These are phyloP conservation scores for Holacanthella duospinosa DNA, from an alignment of 2,888 invertebrate species.

Conservation along the genomic window DNA sequence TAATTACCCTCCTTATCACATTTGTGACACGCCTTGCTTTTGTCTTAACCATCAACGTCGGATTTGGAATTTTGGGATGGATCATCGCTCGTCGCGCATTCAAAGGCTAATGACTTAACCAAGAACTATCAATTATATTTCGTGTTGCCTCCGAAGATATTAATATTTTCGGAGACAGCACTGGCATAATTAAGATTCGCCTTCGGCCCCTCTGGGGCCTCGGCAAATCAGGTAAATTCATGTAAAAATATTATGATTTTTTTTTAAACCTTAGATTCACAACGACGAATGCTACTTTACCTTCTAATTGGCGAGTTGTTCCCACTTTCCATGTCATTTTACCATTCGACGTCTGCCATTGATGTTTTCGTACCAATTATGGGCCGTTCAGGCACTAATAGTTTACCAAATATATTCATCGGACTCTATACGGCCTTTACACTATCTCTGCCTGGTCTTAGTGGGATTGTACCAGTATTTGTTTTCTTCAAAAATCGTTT, in stretches of 20 bases:
- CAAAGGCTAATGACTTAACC: no score
- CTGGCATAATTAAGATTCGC: no score
- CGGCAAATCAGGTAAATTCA: neutral
- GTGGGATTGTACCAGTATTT: conserved; percentile 29
- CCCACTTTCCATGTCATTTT: conserved; percentile 26
- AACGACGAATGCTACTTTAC: conserved; percentile 18
- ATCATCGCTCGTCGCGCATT: conserved; percentile 20
- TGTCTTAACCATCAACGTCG: conserved; percentile 24
- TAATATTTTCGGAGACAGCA: no score
- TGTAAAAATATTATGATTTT: neutral
- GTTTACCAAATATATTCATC: conserved; percentile 32
- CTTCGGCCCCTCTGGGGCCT: no score
- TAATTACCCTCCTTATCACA: conserved; percentile 25
- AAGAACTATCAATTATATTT: no score
- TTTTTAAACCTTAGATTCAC: conserved; percentile 18
- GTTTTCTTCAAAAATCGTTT: conserved; percentile 30
- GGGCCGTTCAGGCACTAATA: conserved; percentile 31
- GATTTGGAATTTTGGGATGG: conserved; percentile 30
- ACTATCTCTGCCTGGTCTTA: conserved; percentile 21
- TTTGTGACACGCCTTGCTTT: conserved; percentile 30
- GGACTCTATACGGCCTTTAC: conserved; percentile 24
- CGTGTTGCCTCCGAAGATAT: no score
- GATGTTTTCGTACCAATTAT: conserved; percentile 35
- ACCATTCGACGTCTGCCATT: conserved; percentile 21
- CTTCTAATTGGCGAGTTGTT: conserved; percentile 30